These are phyloP conservation scores for Pomacea canaliculata DNA, from an alignment of 2,888 invertebrate genomes.

Conservation along the genomic window DNA sequence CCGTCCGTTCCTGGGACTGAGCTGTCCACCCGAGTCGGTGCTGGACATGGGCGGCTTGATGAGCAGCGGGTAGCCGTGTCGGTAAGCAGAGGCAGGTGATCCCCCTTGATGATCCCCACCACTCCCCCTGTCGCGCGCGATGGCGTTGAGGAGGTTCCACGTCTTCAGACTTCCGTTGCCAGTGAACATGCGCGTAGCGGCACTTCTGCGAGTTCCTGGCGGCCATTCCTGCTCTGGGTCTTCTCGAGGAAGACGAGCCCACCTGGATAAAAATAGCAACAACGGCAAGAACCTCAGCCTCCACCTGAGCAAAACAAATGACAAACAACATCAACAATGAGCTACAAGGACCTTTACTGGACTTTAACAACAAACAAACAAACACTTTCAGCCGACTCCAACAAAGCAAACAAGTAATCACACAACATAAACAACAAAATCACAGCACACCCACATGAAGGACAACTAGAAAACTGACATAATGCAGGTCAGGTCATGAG, in stretches of 20 bases:
- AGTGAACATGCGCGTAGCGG: constrained; percentile 4
- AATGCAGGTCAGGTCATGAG: too few species aligned
- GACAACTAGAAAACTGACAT: too few species aligned
- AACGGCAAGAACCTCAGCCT: too few species aligned
- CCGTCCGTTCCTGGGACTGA: not conserved
- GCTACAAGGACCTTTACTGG: too few species aligned
- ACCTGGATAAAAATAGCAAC: not conserved
- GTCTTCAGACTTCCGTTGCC: constrained; percentile 10
- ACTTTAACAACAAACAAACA: too few species aligned
- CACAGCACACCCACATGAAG: too few species aligned
- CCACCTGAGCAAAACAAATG: too few species aligned
- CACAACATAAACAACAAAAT: too few species aligned
- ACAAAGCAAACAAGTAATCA: too few species aligned
- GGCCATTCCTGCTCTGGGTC: constrained; percentile 5
- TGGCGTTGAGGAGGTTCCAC: constrained; percentile 15
- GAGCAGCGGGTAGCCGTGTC: not conserved
- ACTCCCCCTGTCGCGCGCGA: constrained; percentile 6
- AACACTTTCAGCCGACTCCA: too few species aligned
- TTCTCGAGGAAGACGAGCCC: constrained; percentile 17
- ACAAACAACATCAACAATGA: too few species aligned
- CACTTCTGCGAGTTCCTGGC: not conserved
- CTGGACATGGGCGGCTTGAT: not conserved
- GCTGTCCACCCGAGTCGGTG: not conserved
- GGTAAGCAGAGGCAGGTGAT: not conserved
- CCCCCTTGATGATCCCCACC: not conserved